Base-by-base conservation (phyloP, 2,888 invertebrate species). In the Idaea biselata region DNA sequence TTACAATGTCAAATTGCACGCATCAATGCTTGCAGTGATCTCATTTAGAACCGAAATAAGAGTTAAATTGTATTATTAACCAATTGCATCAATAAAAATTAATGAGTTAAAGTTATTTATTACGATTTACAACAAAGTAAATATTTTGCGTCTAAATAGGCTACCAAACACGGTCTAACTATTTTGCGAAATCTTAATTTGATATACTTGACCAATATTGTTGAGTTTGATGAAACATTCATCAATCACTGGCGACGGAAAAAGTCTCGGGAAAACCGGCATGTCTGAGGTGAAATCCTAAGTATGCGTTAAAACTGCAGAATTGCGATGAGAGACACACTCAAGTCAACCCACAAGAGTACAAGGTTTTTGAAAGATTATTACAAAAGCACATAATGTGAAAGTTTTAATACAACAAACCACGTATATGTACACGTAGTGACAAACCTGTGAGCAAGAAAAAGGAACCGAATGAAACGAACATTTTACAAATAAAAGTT, bases 1-100 rank as follows among this genome's bases (percentile, higher is more conserved):
- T 63, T 75, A 79, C 82, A 87, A 84, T 80, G 84, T 86, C 80
- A 86, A 79, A 81, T 82, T 84, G 82, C 78, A 80, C 77, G 79
- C 77, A 79, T 75, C 78, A 78, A 71, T 82, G 79, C 75, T 76
- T 70, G 68, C 65, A 73, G 71, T 83, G 79, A 82, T 82, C 77
- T 80, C 81, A 80, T 78, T 77, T 64, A 67, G 60, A 71, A 62
- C 72, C 75, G 70, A 80, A 80, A 72, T 69, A 63, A 69, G 67
- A 68, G 65, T 71, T 69, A 6, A 17, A 18, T 44, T 55, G 18
- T 6, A 25, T 57, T 44, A 32, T 60, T 33, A 16, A 56, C 31
- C 8, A 18, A 55, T n/a, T 58, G 18, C 44, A 18, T 33, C 6
- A 16, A 55, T 18, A 25, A 55, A 62, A 44, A 56, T 54, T 58